Base-by-base conservation (phyloP, 2,797 vertebrate species). In the Notoglanidium macrostoma region DNA sequence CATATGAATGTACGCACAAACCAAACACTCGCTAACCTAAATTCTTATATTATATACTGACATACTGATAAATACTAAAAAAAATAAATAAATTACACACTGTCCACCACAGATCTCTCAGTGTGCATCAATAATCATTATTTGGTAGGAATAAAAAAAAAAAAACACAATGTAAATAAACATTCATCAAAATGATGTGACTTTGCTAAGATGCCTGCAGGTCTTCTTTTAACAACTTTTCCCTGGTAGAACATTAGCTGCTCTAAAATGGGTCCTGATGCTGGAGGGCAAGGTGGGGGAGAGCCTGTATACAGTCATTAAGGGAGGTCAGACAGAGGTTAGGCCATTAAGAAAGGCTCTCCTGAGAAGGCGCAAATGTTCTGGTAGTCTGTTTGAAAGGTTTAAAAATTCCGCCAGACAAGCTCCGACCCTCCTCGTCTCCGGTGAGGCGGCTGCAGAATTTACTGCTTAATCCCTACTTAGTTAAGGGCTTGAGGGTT, bases 311-410 rank as follows among this genome's bases (percentile, higher is more conserved):
- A 51, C 10, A 23, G 72, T 83, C 85, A 70, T 83, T 79, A 79
- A 76, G 12, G 3, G 82, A 79, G 89, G 87, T 90, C 87, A 82
- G 51, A 44, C 19, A 83, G 78, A 73, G 90, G 85, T 87, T 77
- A 86, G 32, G 78, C 35, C 83, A 29, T 44, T 86, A 40, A 63
- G 44, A 51, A 54, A 83, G 65, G 68, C 78, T 85, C 73, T 46
- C 85, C 59, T 76, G 83, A 54, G 78, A 86, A 85, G 32, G 80
- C 61, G 77, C 76, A 76, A 79, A 77, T 40, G 40, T 68, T 81
- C 51, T 40, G 2, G 63, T 57, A 26, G 32, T 70, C 73, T 84
- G 80, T 80, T 12, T n/a, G 57, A 82, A 57, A 83, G 65, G 54
- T 70, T 77, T 84, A 72, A 82, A 57, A 85, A 86, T 81, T 83